phyloP scores from a whole-genome alignment of 2,888 invertebrate species.

The Conops quadrifasciatus region DNA sequence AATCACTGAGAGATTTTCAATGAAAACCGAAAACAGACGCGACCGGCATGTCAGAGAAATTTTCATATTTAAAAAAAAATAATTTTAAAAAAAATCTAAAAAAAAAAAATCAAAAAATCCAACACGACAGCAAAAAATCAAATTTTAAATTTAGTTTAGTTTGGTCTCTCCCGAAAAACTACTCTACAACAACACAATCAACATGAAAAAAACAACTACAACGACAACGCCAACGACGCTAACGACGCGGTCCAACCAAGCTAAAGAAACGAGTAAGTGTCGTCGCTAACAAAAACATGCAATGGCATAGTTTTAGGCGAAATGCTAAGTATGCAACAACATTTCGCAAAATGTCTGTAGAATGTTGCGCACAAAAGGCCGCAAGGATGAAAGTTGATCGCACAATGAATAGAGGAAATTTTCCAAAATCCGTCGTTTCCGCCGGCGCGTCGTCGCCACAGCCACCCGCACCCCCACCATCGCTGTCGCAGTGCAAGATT shows the following conservation, averaged over 20 bases:
- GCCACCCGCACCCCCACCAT: no score
- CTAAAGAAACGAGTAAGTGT: background rate
- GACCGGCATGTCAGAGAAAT: no score
- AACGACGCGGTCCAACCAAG: background rate
- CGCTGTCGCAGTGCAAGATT: no score
- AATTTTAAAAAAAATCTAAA: no score
- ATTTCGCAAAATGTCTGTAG: background rate
- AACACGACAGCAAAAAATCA: background rate
- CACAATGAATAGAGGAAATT: no score
- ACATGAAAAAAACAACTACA: background rate
- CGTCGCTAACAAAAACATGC: background rate
- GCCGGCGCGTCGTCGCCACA: no score
- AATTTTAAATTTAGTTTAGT: background rate
- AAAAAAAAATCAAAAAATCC: no score
- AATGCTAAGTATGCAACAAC: background rate
- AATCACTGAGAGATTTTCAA: no score
- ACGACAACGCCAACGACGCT: background rate
- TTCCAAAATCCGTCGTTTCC: no score
- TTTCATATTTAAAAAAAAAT: no score
- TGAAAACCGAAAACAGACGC: no score
- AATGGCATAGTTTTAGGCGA: slow-evolving; percentile 16
- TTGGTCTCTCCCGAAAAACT: no score
- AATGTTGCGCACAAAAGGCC: background rate
- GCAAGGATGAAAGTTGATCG: background rate
- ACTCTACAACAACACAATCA: background rate